These are phyloP conservation scores for Peromyscus attwateri DNA, from an alignment of 2,797 vertebrate genomes.

Conservation along the genomic window DNA sequence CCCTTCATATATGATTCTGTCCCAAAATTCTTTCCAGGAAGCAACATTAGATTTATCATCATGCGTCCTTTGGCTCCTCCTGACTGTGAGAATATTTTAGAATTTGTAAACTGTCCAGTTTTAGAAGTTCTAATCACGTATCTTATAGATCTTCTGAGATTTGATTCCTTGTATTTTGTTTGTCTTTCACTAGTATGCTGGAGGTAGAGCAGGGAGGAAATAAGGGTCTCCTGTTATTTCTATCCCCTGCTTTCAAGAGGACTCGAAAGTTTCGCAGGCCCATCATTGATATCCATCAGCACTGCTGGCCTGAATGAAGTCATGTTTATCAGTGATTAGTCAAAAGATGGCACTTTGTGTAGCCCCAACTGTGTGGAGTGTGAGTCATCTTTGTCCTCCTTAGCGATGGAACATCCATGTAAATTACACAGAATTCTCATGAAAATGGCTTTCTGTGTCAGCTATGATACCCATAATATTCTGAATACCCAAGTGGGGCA, in stretches of 20 bases:
- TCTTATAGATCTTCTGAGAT: not conserved
- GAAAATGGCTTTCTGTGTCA: not conserved
- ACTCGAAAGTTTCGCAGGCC: not conserved
- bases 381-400: not conserved
- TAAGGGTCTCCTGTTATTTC: not conserved
- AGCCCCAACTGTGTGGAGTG: not conserved
- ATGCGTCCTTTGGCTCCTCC: not conserved
- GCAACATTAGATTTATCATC: not conserved
- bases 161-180: not conserved
- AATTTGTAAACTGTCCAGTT: not conserved
- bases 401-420: too few relatives aligned
- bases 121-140: not conserved
- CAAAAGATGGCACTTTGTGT: not conserved
- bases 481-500: not conserved
- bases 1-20: not conserved
- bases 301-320: not conserved
- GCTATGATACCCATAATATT: not conserved
- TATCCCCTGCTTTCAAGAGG: not conserved
- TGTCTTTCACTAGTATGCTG: not conserved
- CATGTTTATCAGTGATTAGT: not conserved
- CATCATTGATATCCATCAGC: too few relatives aligned
- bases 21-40: not conserved
- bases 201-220: not conserved
- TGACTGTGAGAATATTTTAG: not conserved
- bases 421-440: slow-evolving; percentile 2